A percentile compares a stretch with the other conserved stretches of the same genome.
These are phyloP conservation scores for Trachelipus rathkii DNA, from an alignment of 1,140 invertebrate species.

Conservation along the genomic window DNA sequence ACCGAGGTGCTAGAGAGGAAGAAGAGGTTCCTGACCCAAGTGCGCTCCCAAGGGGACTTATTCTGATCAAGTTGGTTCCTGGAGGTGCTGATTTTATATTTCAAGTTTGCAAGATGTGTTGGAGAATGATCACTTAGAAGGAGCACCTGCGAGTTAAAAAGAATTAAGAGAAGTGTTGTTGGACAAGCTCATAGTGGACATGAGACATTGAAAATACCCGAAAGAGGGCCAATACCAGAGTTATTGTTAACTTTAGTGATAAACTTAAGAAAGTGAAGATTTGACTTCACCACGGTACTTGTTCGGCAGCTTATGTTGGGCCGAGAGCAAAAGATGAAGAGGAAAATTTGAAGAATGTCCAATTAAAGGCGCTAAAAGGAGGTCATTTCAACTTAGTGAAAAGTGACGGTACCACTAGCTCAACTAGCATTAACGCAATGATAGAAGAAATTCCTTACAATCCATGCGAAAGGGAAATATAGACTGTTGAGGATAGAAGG, in stretches of 20 bases:
- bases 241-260: not conserved
- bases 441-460: no score
- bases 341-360: not conserved
- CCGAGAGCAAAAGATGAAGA: slow-evolving; percentile 5
- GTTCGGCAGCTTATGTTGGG: not conserved
- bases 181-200: not conserved
- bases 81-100: no score
- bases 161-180: not conserved
- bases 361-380: not conserved
- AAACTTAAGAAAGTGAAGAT: not conserved
- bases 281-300: not conserved
- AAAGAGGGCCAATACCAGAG: not conserved
- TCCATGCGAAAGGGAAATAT: not conserved
- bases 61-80: no score
- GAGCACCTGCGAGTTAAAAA: not conserved
- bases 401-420: not conserved
- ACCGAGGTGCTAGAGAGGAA: not conserved
- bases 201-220: no score
- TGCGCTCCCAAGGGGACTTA: no score
- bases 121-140: no score
- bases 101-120: no score
- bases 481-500: no score
- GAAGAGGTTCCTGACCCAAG: no score
- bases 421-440: not conserved
- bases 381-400: not conserved